Percentiles rank a stretch among this genome's conserved stretches.
phyloP scores from a whole-genome alignment of 2,113 vertebrate species.

The Heterotis niloticus region DNA sequence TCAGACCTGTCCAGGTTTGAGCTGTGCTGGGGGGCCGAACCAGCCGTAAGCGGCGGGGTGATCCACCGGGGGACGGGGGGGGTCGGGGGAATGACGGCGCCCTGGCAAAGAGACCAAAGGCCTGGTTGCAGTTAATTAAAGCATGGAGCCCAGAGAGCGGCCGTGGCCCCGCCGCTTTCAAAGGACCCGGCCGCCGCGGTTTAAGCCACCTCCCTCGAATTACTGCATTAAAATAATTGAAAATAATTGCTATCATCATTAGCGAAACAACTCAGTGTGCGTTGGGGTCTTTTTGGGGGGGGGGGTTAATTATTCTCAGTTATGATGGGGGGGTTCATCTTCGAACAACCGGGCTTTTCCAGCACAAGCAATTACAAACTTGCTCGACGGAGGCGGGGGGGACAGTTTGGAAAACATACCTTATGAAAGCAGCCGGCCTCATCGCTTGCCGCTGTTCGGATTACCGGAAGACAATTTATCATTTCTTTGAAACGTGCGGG shows the following conservation, averaged over 20 bases:
- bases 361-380: constrained; percentile 37
- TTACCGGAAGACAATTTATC: constrained; percentile 34
- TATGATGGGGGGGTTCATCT: constrained; percentile 31
- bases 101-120: constrained; percentile 26
- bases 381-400: constrained; percentile 35
- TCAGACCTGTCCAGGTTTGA: constrained; percentile 26
- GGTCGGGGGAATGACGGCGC: constrained; percentile 27
- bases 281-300: constrained; percentile 31
- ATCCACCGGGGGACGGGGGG: constrained; percentile 22
- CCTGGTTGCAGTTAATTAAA: constrained; percentile 38
- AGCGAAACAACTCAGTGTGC: constrained; percentile 36
- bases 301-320: constrained; percentile 25
- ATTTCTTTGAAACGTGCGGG: constrained; percentile 14
- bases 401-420: constrained; percentile 27
- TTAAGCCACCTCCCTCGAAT: constrained; percentile 42
- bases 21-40: neutral
- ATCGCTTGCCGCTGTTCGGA: constrained; percentile 34
- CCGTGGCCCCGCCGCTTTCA: constrained; percentile 35
- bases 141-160: constrained; percentile 26
- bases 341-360: constrained; percentile 18
- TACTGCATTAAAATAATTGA: constrained; percentile 54
- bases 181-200: constrained; percentile 44
- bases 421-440: neutral
- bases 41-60: neutral
- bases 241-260: constrained; percentile 49